A percentile compares a stretch with the other conserved stretches of the same genome.
Evolutionary conservation across 2,797 vertebrate genomes (phyloP).

Genomic region (Natrix natrix): DNA sequence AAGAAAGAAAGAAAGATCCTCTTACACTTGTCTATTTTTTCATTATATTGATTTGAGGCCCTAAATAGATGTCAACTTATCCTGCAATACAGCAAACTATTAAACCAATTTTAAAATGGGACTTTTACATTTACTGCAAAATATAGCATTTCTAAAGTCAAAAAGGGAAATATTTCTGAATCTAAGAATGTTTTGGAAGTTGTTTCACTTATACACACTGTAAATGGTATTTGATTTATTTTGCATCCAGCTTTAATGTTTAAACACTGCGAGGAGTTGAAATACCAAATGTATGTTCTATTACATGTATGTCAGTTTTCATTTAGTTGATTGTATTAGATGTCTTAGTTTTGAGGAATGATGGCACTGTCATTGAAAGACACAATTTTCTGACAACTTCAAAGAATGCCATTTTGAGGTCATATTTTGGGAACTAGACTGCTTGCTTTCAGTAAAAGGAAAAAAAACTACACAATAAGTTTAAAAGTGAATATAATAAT

Average conservation of each 20-base stretch:
- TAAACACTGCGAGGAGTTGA: slow-evolving; percentile 78
- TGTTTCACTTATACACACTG: slow-evolving; percentile 69
- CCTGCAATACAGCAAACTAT: slow-evolving; percentile 47
- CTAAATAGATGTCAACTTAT: slow-evolving; percentile 57
- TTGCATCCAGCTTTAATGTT: slow-evolving; percentile 78
- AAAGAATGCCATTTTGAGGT: slow-evolving; percentile 73
- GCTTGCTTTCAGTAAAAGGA: slow-evolving; percentile 61
- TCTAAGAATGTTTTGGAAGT: slow-evolving; percentile 70
- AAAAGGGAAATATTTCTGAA: slow-evolving; percentile 63
- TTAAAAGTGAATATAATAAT: slow-evolving; percentile 33
- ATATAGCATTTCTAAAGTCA: slow-evolving; percentile 62
- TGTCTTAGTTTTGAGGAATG: slow-evolving; percentile 77
- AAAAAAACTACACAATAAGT: slow-evolving; percentile 35
- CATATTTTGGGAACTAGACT: slow-evolving; percentile 68
- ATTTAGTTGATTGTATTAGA: slow-evolving; percentile 78
- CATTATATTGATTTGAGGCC: slow-evolving; percentile 49
- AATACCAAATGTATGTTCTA: slow-evolving; percentile 73
- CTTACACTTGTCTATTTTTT: slow-evolving; percentile 51
- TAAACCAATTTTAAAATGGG: slow-evolving; percentile 56
- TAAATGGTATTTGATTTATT: slow-evolving; percentile 77
- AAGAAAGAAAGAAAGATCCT: slow-evolving; percentile 29
- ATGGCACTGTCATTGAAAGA: slow-evolving; percentile 73
- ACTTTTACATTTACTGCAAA: slow-evolving; percentile 65
- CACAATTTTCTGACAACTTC: slow-evolving; percentile 77
- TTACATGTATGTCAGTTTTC: slow-evolving; percentile 77